A percentile compares a stretch with the other conserved stretches of the same genome.
These are phyloP conservation scores for Phenganax marumi DNA, from an alignment of 92 coral and sea anemone species.

Conservation along the genomic window DNA sequence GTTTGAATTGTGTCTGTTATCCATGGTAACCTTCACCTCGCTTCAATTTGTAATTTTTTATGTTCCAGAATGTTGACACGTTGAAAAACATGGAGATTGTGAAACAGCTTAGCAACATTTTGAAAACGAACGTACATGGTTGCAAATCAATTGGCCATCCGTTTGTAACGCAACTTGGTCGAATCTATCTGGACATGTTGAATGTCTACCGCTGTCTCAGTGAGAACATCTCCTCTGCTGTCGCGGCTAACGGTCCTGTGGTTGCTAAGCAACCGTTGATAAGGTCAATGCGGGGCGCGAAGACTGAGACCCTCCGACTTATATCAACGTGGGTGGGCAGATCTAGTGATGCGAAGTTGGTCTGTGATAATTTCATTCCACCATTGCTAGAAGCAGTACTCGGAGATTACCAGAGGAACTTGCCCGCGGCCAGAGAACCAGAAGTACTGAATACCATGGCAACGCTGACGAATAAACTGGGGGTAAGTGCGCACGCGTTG, in stretches of 20 bases:
- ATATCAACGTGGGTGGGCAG: conserved; percentile 95
- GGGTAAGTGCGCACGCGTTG: conserved; percentile 59
- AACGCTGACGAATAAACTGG: conserved; percentile 89
- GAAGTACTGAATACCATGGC: conserved; percentile 99
- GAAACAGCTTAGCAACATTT: conserved; percentile 92
- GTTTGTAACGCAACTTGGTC: conserved; percentile 94
- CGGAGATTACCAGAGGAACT: conserved; percentile 94
- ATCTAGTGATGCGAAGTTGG: conserved; percentile 94
- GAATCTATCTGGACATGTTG: conserved; percentile 97
- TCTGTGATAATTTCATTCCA: conserved; percentile 97
- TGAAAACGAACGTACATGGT: conserved; percentile 95
- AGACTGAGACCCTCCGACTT: conserved; percentile 86
- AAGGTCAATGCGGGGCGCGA: conserved; percentile 93
- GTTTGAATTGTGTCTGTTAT: neutral
- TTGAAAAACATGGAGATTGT: conserved; percentile 89
- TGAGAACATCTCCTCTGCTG: conserved; percentile 94
- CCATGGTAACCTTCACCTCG: neutral
- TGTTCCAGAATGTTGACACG: conserved; percentile 85
- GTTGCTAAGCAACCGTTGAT: conserved; percentile 93
- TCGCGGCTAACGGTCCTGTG: conserved; percentile 81
- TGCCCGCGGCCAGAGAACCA: conserved; percentile 92
- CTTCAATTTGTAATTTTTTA: conserved; percentile 14
- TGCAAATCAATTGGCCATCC: conserved; percentile 98
- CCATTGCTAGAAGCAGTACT: conserved; percentile 96
- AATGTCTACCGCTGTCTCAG: conserved; percentile 96